Base-by-base conservation (phyloP, 2,797 vertebrate species). In the Buphagus erythrorhynchus region DNA sequence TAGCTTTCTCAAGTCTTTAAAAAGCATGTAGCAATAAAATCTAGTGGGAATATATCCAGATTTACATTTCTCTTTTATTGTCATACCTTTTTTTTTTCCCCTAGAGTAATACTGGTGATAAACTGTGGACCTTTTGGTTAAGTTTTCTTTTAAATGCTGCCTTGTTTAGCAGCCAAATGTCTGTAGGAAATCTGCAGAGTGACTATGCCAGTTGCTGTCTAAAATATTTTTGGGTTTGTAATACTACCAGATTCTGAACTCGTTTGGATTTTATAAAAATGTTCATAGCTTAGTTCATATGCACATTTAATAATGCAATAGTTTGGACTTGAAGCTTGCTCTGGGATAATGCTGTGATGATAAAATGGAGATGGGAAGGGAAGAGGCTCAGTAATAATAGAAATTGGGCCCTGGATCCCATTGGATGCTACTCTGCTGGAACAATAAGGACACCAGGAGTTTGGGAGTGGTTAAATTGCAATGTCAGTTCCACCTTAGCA, bases 1-100 rank as follows among this genome's bases (percentile, higher is more conserved):
- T 90, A 72, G 68, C 28, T 77, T 96, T 93, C 69, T 49, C 58
- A 19, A 66, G 58, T 90, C 58, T 89, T 82, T 88, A 51, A 91
- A 80, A 85, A 88, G 40, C 43, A 69, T 67, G 57, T 65, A 89
- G 68, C 35, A 65, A 80, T 80, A 77, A 93, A 85, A 72, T 57
- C 46, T 74, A 19, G 65, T 55, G 15, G 58, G 33, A 85, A 38
- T 62, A 46, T 72, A 48, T 45, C 74, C 57, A 91, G 40, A 68
- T 52, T 65, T 83, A 58, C 11, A 9, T 87, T 86, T 72, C 24
- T 72, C 14, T 58, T 83, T 77, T 31, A 79, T 51, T 78, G 68
- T 78, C 25, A 22, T 68, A 20, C 13, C 13, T 67, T 67, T 35
- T 45, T n/a, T 35, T n/a, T 43, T 17, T 2, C 0, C 2, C 2